A percentile compares a stretch with the other conserved stretches of the same genome.
phyloP scores from a whole-genome alignment of 2,113 vertebrate species.

The Gadus macrocephalus region DNA sequence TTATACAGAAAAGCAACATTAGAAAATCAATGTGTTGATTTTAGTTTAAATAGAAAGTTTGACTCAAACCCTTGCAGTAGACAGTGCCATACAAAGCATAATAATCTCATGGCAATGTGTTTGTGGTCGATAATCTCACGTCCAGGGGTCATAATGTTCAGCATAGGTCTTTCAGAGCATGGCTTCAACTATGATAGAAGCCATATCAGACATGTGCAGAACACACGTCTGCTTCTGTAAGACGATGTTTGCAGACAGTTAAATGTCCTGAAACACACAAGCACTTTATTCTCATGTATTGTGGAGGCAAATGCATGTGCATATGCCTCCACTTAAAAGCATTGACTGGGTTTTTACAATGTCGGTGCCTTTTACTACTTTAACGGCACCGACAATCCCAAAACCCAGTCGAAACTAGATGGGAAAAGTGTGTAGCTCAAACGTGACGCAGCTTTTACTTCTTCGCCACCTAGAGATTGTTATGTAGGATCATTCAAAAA shows the following conservation, averaged over 20 bases:
- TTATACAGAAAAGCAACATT: neutral
- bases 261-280: neutral
- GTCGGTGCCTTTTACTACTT: too few species aligned
- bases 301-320: neutral
- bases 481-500: too few species aligned
- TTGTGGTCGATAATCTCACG: conserved; percentile 44
- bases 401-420: too few species aligned
- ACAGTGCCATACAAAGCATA: conserved; percentile 30
- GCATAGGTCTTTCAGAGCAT: conserved; percentile 6
- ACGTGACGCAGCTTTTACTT: too few species aligned
- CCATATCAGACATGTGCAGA: conserved; percentile 3
- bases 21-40: neutral
- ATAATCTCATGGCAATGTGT: conserved; percentile 17
- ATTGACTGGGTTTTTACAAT: too few species aligned
- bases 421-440: too few species aligned
- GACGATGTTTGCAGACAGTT: neutral
- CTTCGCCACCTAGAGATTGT: too few species aligned
- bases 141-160: conserved; percentile 37
- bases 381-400: too few species aligned
- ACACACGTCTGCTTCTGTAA: neutral
- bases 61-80: neutral
- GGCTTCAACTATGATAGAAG: neutral
- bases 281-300: neutral
- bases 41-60: neutral
- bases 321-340: too few species aligned